Evolutionary conservation across 92 coral and sea anemone species (phyloP), one percentile per base, ranked within the genome.

Genomic region (Galaxea fascicularis): DNA sequence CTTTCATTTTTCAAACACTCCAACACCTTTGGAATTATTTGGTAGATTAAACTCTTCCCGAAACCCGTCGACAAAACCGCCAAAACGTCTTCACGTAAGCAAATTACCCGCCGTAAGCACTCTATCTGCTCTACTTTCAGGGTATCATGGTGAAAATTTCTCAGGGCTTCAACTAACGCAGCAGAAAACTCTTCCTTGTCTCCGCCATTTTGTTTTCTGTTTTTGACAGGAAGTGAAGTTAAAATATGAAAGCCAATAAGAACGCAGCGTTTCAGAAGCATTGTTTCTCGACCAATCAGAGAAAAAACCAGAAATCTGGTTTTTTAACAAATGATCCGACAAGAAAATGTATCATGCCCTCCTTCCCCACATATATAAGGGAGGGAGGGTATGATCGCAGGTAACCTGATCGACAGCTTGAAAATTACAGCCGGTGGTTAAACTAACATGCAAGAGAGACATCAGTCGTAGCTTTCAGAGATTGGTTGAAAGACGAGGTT

Each of bases 31-130:
- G 79, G 79, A 57, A 74, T 24, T 46, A 74, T 46, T 25, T 27
- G 79, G 62, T 51, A 74, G 39, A 74, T 45, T 51, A 74, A 29
- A 15, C 79, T n/a, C n/a, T n/a, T n/a, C n/a, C n/a, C n/a, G n/a
- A n/a, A n/a, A n/a, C n/a, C n/a, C n/a, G n/a, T n/a, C 49, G 65
- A 27, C 25, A 58, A 27, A 58, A 58, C 65, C 65, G 26, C 65
- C 65, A 58, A 62, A 14, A 39, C 44, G 54, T 52, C 35, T 52
- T 25, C 58, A 15, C n/a, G 63, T 25, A 39, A 51, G 28, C 41
- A 26, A n/a, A 74, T 73, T 59, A 41, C 78, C 60, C 51, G 5
- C 51, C 60, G 60, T 54, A 54, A 54, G 60, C 60, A 54, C 60
- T 54, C 60, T 54, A 54, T 54, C 60, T 54, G 60, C 60, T 54